These are phyloP conservation scores for Campylomormyrus numenius DNA, from an alignment of 2,113 vertebrate species.

Conservation along the genomic window DNA sequence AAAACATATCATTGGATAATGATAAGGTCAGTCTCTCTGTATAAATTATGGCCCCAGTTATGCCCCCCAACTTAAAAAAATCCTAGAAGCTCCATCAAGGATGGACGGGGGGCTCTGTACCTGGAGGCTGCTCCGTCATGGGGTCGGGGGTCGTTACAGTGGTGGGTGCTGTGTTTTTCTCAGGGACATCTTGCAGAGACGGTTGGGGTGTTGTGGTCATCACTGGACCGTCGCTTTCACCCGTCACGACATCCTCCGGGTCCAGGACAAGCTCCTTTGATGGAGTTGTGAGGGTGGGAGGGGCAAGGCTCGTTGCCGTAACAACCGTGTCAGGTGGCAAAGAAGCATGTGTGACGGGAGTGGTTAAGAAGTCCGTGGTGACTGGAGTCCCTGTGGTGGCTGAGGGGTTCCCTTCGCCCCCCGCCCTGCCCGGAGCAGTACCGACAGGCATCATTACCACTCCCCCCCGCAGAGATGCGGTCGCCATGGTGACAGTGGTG, in stretches of 20 bases:
- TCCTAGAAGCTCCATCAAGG: not conserved
- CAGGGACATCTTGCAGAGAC: constrained; percentile 49
- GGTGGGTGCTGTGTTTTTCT: constrained; percentile 58
- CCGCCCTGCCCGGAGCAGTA: not conserved
- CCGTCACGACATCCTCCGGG: constrained; percentile 32
- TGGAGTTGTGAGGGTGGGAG: constrained; percentile 35
- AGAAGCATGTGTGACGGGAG: constrained; percentile 26
- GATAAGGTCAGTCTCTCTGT: not conserved
- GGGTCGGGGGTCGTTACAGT: constrained; percentile 72
- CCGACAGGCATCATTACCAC: not conserved
- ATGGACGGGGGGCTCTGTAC: constrained; percentile 37
- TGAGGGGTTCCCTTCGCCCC: constrained; percentile 17
- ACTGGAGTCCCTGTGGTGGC: constrained; percentile 29
- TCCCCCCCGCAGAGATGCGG: constrained; percentile 45
- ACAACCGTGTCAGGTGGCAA: constrained; percentile 3
- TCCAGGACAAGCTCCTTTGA: constrained; percentile 28
- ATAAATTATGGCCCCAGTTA: not conserved
- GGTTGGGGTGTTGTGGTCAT: constrained; percentile 6
- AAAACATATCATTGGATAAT: not conserved
- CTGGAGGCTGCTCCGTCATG: constrained; percentile 69
- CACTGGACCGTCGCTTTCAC: not conserved
- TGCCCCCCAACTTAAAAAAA: not conserved
- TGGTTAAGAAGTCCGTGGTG: constrained; percentile 49
- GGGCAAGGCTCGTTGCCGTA: constrained; percentile 17
- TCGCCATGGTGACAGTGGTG: constrained; percentile 52